Conservation (phyloP, 2,113 vertebrate species). For the Oncorhynchus gorbuscha region DNA sequence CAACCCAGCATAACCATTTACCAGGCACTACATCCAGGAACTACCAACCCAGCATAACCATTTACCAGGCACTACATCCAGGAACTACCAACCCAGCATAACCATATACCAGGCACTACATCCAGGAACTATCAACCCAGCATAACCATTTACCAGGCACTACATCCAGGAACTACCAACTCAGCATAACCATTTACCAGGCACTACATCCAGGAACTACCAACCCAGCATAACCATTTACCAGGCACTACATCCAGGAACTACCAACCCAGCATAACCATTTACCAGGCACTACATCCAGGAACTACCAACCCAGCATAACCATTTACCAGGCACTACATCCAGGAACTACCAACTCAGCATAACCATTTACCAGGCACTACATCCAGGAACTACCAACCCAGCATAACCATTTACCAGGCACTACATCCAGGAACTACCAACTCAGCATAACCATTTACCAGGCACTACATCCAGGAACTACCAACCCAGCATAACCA, state of each 20-base stretch:
- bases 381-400: conserved; percentile 14
- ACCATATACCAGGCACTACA: background rate
- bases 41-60: background rate
- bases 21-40: conserved; percentile 10
- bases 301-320: conserved; percentile 10
- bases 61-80: background rate
- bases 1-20: background rate
- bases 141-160: too few relatives aligned
- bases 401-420: too few relatives aligned
- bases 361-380: too few relatives aligned
- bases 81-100: background rate
- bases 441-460: too few relatives aligned
- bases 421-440: conserved; percentile 10
- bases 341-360: conserved; percentile 23
- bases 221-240: too few relatives aligned
- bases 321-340: background rate
- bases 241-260: conserved; percentile 8
- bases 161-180: conserved; percentile 23
- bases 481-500: background rate
- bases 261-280: background rate
- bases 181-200: too few relatives aligned
- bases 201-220: conserved; percentile 6
- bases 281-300: background rate
- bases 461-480: conserved; percentile 8
- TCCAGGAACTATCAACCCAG: conserved; percentile 9